phyloP scores from a whole-genome alignment of 2,113 vertebrate genomes.

The Pangasianodon hypophthalmus region DNA sequence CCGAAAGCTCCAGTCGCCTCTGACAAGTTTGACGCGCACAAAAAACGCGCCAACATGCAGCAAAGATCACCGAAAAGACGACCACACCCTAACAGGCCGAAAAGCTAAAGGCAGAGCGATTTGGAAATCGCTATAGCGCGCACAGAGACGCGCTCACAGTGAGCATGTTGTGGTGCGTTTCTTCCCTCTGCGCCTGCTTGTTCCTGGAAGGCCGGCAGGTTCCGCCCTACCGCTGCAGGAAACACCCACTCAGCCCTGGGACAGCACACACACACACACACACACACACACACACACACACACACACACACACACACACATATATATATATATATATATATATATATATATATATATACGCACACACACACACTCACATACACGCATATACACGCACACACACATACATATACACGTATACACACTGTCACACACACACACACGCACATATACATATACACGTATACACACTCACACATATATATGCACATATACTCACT shows the following conservation, averaged over 20 bases:
- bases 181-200: slow-evolving; percentile 47
- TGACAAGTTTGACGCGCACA: slow-evolving; percentile 62
- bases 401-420: background rate
- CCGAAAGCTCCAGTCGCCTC: slow-evolving; percentile 70
- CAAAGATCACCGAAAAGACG: slow-evolving; percentile 51
- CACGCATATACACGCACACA: background rate
- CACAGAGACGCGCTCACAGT: slow-evolving; percentile 40
- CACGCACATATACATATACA: background rate
- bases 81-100: slow-evolving; percentile 40
- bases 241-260: slow-evolving; percentile 66
- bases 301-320: background rate
- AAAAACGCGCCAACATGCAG: slow-evolving; percentile 58
- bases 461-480: background rate
- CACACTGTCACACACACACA: background rate
- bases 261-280: slow-evolving; percentile 22
- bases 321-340: too few species aligned
- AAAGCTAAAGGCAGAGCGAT: slow-evolving; percentile 7
- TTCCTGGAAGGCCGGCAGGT: slow-evolving; percentile 63
- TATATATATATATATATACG: too few species aligned
- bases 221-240: slow-evolving; percentile 64
- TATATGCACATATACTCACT: background rate
- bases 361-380: background rate
- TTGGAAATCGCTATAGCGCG: slow-evolving; percentile 20
- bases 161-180: slow-evolving; percentile 51
- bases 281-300: background rate